A percentile compares a stretch with the other conserved stretches of the same genome.
These are phyloP conservation scores for Caretta caretta DNA, from an alignment of 2,113 vertebrate species.

Conservation along the genomic window DNA sequence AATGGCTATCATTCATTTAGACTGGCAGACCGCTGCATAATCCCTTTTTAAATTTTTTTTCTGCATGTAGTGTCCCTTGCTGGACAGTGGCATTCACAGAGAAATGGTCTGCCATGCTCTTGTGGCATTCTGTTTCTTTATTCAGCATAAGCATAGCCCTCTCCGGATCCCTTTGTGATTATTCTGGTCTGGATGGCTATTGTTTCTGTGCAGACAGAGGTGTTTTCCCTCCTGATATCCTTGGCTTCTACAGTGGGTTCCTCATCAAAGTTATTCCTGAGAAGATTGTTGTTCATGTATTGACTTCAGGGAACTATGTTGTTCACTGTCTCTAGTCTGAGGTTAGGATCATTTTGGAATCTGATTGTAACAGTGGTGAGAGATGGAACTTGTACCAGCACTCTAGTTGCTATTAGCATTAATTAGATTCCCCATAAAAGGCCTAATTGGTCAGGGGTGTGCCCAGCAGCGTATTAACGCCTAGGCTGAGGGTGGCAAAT, in stretches of 20 bases:
- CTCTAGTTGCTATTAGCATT: not conserved
- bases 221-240: not conserved
- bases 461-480: too few relatives aligned
- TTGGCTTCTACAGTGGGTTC: not conserved
- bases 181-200: not conserved
- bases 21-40: not conserved
- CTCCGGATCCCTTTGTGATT: not conserved
- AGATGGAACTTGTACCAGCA: not conserved
- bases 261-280: not conserved
- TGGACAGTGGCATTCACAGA: not conserved
- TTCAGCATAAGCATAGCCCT: not conserved
- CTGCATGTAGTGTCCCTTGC: not conserved
- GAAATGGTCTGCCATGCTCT: not conserved
- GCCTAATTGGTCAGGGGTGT: not conserved
- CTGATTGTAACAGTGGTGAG: not conserved
- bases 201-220: not conserved
- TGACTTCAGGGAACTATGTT: not conserved
- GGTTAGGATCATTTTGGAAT: not conserved
- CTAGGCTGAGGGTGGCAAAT: too few relatives aligned
- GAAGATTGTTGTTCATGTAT: not conserved
- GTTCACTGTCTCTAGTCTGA: not conserved
- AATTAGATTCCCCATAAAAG: not conserved
- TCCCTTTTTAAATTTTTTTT: not conserved
- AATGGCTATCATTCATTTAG: not conserved
- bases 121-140: not conserved